Conservation (phyloP, 1,140 invertebrate genomes). For the Lanistes nyassanus region DNA sequence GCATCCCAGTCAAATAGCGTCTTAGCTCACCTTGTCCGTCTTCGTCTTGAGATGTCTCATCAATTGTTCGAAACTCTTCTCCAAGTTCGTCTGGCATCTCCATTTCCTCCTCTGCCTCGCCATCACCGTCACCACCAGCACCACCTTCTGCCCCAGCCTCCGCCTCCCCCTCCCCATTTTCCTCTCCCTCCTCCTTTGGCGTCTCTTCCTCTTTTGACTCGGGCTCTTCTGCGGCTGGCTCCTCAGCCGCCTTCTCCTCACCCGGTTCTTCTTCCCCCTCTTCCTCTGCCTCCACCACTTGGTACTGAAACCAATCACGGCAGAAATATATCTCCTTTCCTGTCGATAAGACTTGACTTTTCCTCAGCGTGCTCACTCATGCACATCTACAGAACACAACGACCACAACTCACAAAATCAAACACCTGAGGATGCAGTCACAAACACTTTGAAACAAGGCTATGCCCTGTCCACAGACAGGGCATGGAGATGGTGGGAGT, state of each 20-base stretch:
- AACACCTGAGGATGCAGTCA: too few relatives aligned
- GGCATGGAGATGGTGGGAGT: too few relatives aligned
- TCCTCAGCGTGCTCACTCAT: too few relatives aligned
- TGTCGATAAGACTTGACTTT: too few relatives aligned
- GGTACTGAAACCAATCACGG: slow-evolving; percentile 4
- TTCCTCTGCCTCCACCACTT: slow-evolving; percentile 39
- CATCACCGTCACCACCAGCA: slow-evolving; percentile 29
- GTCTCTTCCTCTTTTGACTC: slow-evolving; percentile 17
- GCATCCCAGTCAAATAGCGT: too few relatives aligned
- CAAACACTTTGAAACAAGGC: too few relatives aligned
- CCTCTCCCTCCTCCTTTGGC: slow-evolving; percentile 14
- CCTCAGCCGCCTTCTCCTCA: slow-evolving; percentile 45
- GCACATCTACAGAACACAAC: too few relatives aligned
- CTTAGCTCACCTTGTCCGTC: slow-evolving; percentile 28
- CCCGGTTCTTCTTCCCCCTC: slow-evolving; percentile 44
- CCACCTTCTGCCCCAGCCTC: slow-evolving; percentile 27
- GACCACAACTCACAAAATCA: too few relatives aligned
- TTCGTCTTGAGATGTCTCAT: slow-evolving; percentile 48
- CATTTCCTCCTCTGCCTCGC: slow-evolving; percentile 44
- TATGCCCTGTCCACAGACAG: too few relatives aligned
- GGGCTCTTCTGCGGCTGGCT: slow-evolving; percentile 46
- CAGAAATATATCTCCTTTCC: too few relatives aligned
- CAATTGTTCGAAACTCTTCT: slow-evolving; percentile 49
- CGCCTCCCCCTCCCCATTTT: slow-evolving; percentile 13
- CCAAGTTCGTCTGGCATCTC: slow-evolving; percentile 31